phyloP scores from a whole-genome alignment of 2,888 invertebrate species.

The Morpho helenor region DNA sequence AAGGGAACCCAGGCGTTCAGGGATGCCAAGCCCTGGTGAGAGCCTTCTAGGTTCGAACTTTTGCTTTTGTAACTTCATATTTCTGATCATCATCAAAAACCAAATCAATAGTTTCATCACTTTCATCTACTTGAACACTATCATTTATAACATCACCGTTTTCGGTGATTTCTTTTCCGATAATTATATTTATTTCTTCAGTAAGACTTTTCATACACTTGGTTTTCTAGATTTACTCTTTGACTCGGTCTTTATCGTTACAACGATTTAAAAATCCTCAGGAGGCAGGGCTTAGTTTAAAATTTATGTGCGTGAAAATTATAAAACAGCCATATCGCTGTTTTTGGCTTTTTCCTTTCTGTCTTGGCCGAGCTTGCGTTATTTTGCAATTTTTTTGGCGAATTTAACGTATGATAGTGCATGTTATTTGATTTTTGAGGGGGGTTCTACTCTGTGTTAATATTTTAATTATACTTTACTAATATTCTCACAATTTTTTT shows the following conservation, averaged over 20 bases:
- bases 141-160: constrained; percentile 29
- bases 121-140: constrained; percentile 22
- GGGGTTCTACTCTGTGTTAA: constrained; percentile 19
- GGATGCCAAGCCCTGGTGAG: constrained; percentile 80
- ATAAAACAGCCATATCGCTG: constrained; percentile 57
- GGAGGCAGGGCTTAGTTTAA: constrained; percentile 69
- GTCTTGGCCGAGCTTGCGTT: constrained; percentile 72
- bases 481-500: constrained; percentile 17
- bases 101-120: constrained; percentile 37
- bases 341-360: constrained; percentile 60
- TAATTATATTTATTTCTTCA: constrained; percentile 29
- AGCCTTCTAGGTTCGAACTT: constrained; percentile 77
- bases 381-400: constrained; percentile 51
- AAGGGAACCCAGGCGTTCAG: constrained; percentile 77
- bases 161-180: constrained; percentile 29
- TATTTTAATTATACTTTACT: constrained; percentile 24
- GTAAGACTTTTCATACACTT: constrained; percentile 33
- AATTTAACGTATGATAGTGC: constrained; percentile 54
- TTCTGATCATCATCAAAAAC: constrained; percentile 44
- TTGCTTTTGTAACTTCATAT: constrained; percentile 66
- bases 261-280: constrained; percentile 59
- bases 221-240: constrained; percentile 31
- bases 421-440: constrained; percentile 38
- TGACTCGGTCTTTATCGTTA: constrained; percentile 33
- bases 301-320: constrained; percentile 41